Evolutionary conservation across 2,113 vertebrate species (phyloP), one percentile per base, ranked within the genome.

Genomic region (Tringa solitaria): DNA sequence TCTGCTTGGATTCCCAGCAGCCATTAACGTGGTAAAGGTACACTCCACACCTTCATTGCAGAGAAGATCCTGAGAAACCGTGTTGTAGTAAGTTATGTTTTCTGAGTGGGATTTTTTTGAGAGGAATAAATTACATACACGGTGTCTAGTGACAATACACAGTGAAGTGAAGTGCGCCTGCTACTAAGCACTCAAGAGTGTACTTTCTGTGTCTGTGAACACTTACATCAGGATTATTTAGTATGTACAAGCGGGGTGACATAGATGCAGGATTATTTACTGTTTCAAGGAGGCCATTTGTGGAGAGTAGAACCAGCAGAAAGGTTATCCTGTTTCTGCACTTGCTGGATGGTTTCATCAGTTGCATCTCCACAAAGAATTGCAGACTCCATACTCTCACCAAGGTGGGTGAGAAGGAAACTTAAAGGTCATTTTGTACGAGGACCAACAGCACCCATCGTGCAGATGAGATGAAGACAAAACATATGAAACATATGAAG

Each of bases 191-290:
- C 69, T 95, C 74, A 37, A 2, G 0, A 7, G n/a, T 74, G 37
- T 57, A 84, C 80, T 93, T 91, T 76, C 43, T 83, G 69, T 92
- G 70, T 7, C 57, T 96, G 28, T 30, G 65, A 94, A 93, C 82
- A 94, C 92, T 95, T 93, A 89, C 77, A 92, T 74, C 81, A 89
- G 90, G 77, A 76, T 94, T 94, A 85, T 93, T 96, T 94, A 76
- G 3, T 43, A 48, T 79, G 59, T 73, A 53, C 70, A 95, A 96
- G 90, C 75, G 70, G 76, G 97, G 76, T 82, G 26, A 24, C 33
- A 7, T 43, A 73, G 41, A 74, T 81, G 75, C 56, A 12, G 68
- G 64, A 59, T 90, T 87, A 82, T 73, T 88, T 78, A 69, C n/a
- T 27, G 45, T 65, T 95, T 83, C 82, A 89, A 27, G 9, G 32